Conservation (phyloP, 2,888 invertebrate species). For the Coelinius sp. region DNA sequence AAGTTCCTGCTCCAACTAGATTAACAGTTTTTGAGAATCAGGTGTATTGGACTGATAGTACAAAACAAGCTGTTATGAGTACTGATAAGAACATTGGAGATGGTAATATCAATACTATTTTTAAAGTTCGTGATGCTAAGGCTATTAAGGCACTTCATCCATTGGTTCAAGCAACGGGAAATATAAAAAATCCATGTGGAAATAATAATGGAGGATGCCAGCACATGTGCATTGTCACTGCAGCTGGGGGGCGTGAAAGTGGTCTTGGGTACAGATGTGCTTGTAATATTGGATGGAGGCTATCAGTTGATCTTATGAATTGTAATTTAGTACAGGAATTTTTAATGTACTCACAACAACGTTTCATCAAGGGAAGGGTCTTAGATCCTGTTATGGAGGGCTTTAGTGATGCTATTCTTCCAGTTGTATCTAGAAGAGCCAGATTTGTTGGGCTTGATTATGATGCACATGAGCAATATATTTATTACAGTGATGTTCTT, state of each 20-base stretch:
- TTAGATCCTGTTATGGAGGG: conserved; percentile 89
- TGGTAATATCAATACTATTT: conserved; percentile 83
- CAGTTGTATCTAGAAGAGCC: conserved; percentile 91
- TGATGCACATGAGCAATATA: conserved; percentile 89
- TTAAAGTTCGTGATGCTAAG: conserved; percentile 86
- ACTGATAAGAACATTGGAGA: conserved; percentile 89
- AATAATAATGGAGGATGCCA: conserved; percentile 91
- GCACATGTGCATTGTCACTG: conserved; percentile 94
- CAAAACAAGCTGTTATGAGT: conserved; percentile 89
- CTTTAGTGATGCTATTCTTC: conserved; percentile 95
- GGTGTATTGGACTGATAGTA: conserved; percentile 93
- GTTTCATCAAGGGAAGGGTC: conserved; percentile 95
- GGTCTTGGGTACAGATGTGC: conserved; percentile 91
- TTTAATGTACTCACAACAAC: conserved; percentile 94
- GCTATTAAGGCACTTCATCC: conserved; percentile 87
- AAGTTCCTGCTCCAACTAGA: conserved; percentile 89
- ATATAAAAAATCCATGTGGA: conserved; percentile 84
- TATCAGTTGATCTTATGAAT: conserved; percentile 82
- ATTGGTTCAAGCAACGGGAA: conserved; percentile 81
- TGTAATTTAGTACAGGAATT: conserved; percentile 90
- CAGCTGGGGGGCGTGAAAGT: conserved; percentile 75
- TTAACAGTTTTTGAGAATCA: conserved; percentile 88
- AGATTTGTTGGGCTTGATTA: conserved; percentile 96
- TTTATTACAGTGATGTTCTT: conserved; percentile 97
- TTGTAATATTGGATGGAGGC: conserved; percentile 88